Percentiles rank a stretch among this genome's conserved stretches.
phyloP scores from a whole-genome alignment of 2,113 vertebrate genomes.

The Parotia lawesii region DNA sequence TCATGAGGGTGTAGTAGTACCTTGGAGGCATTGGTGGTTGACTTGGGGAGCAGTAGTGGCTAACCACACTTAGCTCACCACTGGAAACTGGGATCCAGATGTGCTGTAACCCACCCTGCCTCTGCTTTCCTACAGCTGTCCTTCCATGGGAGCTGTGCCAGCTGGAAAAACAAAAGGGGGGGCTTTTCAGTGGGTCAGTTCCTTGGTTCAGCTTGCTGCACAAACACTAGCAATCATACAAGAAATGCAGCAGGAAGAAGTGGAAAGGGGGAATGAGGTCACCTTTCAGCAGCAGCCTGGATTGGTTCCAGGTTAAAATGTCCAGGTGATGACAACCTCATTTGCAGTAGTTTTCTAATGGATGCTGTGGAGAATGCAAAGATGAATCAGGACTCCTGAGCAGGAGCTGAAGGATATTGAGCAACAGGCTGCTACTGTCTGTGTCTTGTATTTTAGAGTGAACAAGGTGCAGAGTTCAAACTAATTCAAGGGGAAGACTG shows the following conservation, averaged over 20 bases:
- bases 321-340: background rate
- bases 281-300: background rate
- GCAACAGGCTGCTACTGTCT: background rate
- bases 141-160: background rate
- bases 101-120: background rate
- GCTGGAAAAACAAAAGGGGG: background rate
- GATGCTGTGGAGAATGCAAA: background rate
- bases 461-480: background rate
- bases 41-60: background rate
- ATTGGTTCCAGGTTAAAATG: background rate
- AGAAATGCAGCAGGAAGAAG: background rate
- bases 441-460: background rate
- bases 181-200: background rate
- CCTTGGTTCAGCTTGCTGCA: background rate
- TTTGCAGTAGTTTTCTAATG: background rate
- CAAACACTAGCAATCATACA: background rate
- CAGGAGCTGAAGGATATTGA: background rate
- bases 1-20: background rate
- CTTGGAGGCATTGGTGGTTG: background rate
- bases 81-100: background rate
- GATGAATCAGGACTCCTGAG: background rate
- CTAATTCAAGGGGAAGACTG: background rate
- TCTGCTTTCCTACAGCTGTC: background rate
- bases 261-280: background rate
- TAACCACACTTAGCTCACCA: background rate